phyloP scores from a whole-genome alignment of 2,797 vertebrate genomes.

The Uromys caudimaculatus region DNA sequence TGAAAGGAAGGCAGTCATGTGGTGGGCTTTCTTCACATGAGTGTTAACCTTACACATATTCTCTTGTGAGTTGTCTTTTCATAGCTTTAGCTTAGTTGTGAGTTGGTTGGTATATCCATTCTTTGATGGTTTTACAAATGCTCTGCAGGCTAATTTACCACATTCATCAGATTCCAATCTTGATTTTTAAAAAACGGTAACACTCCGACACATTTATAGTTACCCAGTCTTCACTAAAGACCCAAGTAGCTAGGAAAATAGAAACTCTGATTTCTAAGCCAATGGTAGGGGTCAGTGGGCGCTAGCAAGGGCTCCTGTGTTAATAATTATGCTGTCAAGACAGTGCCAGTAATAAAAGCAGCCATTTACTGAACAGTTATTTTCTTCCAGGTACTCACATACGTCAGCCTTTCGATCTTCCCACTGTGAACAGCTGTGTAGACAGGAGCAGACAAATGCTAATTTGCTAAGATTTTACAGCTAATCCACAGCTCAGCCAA shows the following conservation, averaged over 20 bases:
- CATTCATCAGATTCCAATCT: background rate
- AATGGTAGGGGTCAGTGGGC: background rate
- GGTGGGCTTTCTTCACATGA: background rate
- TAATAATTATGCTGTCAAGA: conserved; percentile 36
- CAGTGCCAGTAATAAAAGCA: conserved; percentile 18
- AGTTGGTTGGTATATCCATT: background rate
- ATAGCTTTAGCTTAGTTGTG: conserved; percentile 27
- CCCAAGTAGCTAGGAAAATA: conserved; percentile 39
- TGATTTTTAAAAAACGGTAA: conserved; percentile 27
- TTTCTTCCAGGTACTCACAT: conserved; percentile 17
- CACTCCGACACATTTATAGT: background rate
- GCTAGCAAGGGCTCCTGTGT: background rate
- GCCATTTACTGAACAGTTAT: conserved; percentile 54
- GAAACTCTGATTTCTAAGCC: conserved; percentile 29
- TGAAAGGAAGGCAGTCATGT: too few relatives aligned
- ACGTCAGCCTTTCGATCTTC: conserved; percentile 21
- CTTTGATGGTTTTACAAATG: conserved; percentile 22
- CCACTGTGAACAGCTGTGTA: conserved; percentile 2
- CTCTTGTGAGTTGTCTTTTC: conserved; percentile 3
- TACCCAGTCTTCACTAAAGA: conserved; percentile 28
- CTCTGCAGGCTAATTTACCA: conserved; percentile 2
- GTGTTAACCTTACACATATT: conserved; percentile 3
- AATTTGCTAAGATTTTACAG: background rate
- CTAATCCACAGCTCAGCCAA: background rate
- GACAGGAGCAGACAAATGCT: background rate